Evolutionary conservation across 2,797 vertebrate genomes (phyloP).

Genomic region (Momotus momota): DNA sequence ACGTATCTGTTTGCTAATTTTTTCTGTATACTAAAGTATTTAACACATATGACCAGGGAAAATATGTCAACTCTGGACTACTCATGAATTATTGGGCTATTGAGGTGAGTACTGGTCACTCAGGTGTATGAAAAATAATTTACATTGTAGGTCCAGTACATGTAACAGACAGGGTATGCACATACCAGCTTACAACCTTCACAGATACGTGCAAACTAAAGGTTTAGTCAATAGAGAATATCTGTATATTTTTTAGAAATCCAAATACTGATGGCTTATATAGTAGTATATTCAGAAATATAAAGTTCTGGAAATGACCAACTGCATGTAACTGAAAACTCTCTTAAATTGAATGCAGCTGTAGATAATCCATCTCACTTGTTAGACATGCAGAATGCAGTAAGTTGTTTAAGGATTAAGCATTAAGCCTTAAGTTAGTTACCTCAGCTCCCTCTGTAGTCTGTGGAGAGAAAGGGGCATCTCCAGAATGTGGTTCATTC

Average conservation of each 20-base stretch:
- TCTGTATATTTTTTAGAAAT: not conserved
- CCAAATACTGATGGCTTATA: not conserved
- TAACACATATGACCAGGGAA: not conserved
- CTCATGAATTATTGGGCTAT: not conserved
- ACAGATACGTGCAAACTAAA: not conserved
- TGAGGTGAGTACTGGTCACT: not conserved
- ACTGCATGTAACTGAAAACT: not conserved
- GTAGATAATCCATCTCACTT: not conserved
- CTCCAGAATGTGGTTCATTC: not conserved
- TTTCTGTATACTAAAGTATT: not conserved
- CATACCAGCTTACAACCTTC: not conserved
- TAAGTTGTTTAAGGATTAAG: not conserved
- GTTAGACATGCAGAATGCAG: not conserved
- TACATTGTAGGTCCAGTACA: not conserved
- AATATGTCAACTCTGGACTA: not conserved
- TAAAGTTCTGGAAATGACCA: not conserved
- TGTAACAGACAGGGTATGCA: not conserved
- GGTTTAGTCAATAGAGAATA: not conserved
- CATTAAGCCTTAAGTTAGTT: not conserved
- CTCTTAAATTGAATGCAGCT: not conserved
- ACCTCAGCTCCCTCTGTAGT: not conserved
- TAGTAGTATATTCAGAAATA: accelerated
- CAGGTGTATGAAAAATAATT: not conserved
- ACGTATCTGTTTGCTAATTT: not conserved
- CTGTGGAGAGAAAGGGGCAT: not conserved